Evolutionary conservation across 2,888 invertebrate genomes (phyloP), one percentile per base, ranked within the genome.

Genomic region (Willowsia nigromaculata): DNA sequence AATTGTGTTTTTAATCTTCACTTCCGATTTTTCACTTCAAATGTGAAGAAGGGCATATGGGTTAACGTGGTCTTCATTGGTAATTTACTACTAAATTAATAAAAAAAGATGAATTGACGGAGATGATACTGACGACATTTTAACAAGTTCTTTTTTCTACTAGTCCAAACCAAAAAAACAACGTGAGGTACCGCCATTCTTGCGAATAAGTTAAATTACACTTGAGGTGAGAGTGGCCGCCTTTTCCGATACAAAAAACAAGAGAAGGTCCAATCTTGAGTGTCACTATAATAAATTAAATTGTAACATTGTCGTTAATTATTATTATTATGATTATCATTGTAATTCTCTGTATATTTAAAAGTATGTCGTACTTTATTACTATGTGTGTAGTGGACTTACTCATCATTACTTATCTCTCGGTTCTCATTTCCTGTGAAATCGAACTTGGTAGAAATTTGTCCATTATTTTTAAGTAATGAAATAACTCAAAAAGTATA

Each of bases 181-280:
- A 76, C 18, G 85, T 53, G 71, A 56, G 62, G 85, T 78, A 30
- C 47, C 33, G 76, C 71, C 83, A 76, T 76, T 80, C 68, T 33
- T 40, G 9, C 11, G n/a, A 37, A 68, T 40, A 68, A 68, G 62
- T 62, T 62, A 33, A 33, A 1, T n/a, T 33, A 68, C 68, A 68
- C 68, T 68, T 68, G 40, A 22, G 43, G 22, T 40, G 50, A 78
- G 76, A 47, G 84, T 85, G 89, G 85, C 89, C 78, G 89, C 89
- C 89, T 89, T 89, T 89, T 85, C 84, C 68, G 78, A 40, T 56
- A 78, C 47, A 76, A 76, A 89, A 83, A 50, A 83, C 37, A 88
- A 85, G 84, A 80, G 85, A 89, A 89, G 89, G 89, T 89, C 89
- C 89, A 89, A 89, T 89, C 80, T 89, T 89, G 84, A 89, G 89